These are phyloP conservation scores for Xanthia icteritia DNA, from an alignment of 2,888 invertebrate species.

Conservation along the genomic window DNA sequence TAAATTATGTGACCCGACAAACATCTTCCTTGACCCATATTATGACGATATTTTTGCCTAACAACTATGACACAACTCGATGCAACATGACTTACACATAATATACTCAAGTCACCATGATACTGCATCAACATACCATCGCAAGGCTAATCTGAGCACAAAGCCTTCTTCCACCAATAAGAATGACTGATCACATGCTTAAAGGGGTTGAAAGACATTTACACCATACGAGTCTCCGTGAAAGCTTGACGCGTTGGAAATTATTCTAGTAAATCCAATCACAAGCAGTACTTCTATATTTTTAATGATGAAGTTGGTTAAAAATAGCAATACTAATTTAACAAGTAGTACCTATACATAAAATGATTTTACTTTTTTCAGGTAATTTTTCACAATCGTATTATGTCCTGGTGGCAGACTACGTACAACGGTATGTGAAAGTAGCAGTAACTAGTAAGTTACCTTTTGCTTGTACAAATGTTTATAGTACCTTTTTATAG, in stretches of 20 bases:
- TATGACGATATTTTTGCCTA: neutral
- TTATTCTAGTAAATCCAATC: neutral
- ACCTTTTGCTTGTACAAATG: no score
- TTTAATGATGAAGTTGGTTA: neutral
- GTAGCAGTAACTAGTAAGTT: no score
- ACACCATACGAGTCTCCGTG: constrained; percentile 30
- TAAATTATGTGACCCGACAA: neutral
- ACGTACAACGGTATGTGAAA: neutral
- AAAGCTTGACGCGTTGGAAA: neutral
- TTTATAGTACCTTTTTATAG: no score
- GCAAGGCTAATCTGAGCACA: constrained; percentile 71
- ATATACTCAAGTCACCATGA: constrained; percentile 34
- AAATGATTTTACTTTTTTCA: constrained; percentile 19
- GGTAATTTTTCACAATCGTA: constrained; percentile 6
- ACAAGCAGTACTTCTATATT: neutral
- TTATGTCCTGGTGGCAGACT: neutral
- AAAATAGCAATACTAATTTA: neutral
- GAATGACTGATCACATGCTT: constrained; percentile 76
- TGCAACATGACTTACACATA: constrained; percentile 25
- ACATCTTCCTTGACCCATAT: constrained; percentile 16
- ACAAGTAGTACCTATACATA: neutral
- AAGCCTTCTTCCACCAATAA: constrained; percentile 65
- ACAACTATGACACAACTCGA: constrained; percentile 5
- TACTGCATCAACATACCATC: constrained; percentile 13
- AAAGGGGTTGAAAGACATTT: constrained; percentile 69